A percentile compares a stretch with the other conserved stretches of the same genome.
These are phyloP conservation scores for Chloromyia formosa DNA, from an alignment of 2,888 invertebrate species.

Conservation along the genomic window DNA sequence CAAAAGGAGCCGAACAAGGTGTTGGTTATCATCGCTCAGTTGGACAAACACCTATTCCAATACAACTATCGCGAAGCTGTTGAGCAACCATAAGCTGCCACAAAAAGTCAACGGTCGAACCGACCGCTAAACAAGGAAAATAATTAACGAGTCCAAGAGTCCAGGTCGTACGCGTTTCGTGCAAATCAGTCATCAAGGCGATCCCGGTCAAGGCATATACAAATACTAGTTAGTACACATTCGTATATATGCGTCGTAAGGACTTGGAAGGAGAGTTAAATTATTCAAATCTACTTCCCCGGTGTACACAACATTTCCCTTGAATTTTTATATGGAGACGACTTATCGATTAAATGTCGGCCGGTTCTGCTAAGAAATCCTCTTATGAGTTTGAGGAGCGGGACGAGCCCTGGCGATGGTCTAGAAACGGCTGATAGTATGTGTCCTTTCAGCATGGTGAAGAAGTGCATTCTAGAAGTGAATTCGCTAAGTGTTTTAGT, in stretches of 20 bases:
- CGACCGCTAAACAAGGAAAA: neutral
- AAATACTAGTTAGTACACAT: neutral
- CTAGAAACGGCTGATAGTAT: neutral
- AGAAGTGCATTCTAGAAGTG: constrained; percentile 8
- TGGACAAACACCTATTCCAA: too few relatives aligned
- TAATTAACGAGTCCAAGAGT: constrained; percentile 18
- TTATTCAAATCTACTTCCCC: constrained; percentile 26
- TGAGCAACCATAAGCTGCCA: too few relatives aligned
- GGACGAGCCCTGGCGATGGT: neutral
- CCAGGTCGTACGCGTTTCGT: constrained; percentile 15
- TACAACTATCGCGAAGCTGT: too few relatives aligned
- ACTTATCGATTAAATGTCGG: constrained; percentile 28
- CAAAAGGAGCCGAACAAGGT: too few relatives aligned
- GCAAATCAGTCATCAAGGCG: constrained; percentile 25
- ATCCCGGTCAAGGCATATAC: neutral
- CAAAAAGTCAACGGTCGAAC: too few relatives aligned
- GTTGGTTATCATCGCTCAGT: too few relatives aligned
- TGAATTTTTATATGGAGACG: constrained; percentile 14
- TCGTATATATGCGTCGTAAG: neutral
- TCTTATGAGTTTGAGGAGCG: neutral
- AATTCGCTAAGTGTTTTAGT: constrained; percentile 21
- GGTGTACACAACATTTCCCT: constrained; percentile 6
- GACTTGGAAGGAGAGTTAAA: constrained; percentile 11
- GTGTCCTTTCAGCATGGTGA: neutral
- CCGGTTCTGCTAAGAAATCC: neutral